Conservation (phyloP, 1,140 invertebrate genomes). For the Telenomus remus region DNA sequence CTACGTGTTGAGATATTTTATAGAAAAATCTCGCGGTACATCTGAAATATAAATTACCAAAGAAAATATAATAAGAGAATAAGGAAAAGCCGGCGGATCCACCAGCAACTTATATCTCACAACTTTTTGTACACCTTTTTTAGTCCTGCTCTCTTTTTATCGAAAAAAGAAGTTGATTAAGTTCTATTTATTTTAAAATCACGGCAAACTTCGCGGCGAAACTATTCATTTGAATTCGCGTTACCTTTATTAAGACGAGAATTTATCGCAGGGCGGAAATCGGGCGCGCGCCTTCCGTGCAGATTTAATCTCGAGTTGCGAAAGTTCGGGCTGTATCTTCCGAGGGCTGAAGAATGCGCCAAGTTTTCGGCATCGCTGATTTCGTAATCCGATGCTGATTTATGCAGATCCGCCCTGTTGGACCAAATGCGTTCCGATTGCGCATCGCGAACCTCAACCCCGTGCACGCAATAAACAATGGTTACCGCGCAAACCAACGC, state of each 20-base stretch:
- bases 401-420: constrained; percentile 45
- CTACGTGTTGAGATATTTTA: too few relatives aligned
- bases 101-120: too few relatives aligned
- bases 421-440: constrained; percentile 30
- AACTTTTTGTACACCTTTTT: too few relatives aligned
- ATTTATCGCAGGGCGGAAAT: not conserved
- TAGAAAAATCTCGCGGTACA: too few relatives aligned
- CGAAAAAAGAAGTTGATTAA: too few relatives aligned
- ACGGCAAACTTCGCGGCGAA: not conserved
- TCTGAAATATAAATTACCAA: too few relatives aligned
- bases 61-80: too few relatives aligned
- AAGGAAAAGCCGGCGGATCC: too few relatives aligned
- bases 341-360: constrained; percentile 19
- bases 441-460: constrained; percentile 36
- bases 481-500: constrained; percentile 16
- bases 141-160: too few relatives aligned
- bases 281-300: not conserved
- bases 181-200: too few relatives aligned
- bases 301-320: constrained; percentile 26
- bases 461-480: constrained; percentile 24
- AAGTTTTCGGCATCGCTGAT: constrained; percentile 39
- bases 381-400: constrained; percentile 42
- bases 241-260: constrained; percentile 1
- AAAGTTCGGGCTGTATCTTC: constrained; percentile 40
- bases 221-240: not conserved